Evolutionary conservation across 2,888 invertebrate genomes (phyloP), one percentile per base, ranked within the genome.

Genomic region (Andrena fulva): DNA sequence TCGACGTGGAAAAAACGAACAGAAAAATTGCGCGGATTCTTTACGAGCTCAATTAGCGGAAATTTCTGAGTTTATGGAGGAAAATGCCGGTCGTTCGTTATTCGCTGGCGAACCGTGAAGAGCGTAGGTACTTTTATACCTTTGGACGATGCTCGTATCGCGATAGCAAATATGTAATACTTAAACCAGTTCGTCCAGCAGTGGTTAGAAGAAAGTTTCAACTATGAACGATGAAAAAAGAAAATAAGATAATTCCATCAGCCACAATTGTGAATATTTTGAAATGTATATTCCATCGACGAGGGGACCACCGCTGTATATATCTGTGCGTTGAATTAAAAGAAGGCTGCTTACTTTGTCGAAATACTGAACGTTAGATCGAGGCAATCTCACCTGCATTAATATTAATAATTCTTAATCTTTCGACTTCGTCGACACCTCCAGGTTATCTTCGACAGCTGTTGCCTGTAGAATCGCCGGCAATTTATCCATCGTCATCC

Each of bases 91-190:
- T 56, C 84, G 83, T 85, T 85, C 74, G 81, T 77, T 79, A 85
- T 86, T 86, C 85, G 84, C 77, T 80, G 80, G 72, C 78, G 75
- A 69, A 78, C 84, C 76, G 68, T 81, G 74, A 75, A 33, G 35
- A 66, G 35, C 59, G 35, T 5, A 12, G 42, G 42, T 42, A 42
- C 42, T 31, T 48, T 16, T 6, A 54, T 33, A 33, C 33, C 4
- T 6, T 10, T 31, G 67, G n/a, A 62, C 42, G 68, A 42, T 27
- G 52, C 7, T 16, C 10, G 50, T 42, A 62, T 20, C 31, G 20
- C 20, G 31, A 56, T 52, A 31, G 33, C 66, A 16, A 54, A 29
- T 42, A 50, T 20, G 20, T 56, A 42, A 16, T 35, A 54, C 33
- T n/a, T 69, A 48, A 80, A 76, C 50, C 64, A 48, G 56, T 31